Evolutionary conservation across 2,888 invertebrate species (phyloP).

Genomic region (Andricus quercusramuli): DNA sequence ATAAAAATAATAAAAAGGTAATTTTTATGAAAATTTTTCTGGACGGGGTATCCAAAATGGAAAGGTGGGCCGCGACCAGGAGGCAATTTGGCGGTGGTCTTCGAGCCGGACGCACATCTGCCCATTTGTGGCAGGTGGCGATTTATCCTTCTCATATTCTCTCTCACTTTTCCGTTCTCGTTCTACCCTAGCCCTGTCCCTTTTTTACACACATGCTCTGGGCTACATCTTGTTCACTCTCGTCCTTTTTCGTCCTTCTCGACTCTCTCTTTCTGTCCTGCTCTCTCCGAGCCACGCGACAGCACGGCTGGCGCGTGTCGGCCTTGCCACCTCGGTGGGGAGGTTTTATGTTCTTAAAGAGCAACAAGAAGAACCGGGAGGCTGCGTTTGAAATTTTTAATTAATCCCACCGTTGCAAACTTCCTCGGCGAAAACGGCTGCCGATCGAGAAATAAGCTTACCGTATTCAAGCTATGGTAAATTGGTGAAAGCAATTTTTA

Average conservation of each 20-base stretch:
- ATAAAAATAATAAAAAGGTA: background rate
- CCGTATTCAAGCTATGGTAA: background rate
- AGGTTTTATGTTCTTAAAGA: conserved; percentile 2
- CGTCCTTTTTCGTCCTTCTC: conserved; percentile 46
- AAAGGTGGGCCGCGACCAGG: conserved; percentile 53
- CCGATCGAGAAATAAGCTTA: background rate
- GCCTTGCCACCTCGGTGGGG: conserved; percentile 51
- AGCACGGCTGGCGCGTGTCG: conserved; percentile 66
- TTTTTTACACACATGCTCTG: conserved; percentile 25
- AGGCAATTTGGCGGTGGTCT: conserved; percentile 65
- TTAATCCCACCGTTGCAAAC: background rate
- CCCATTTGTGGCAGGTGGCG: conserved; percentile 74
- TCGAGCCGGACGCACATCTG: conserved; percentile 71
- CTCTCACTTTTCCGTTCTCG: conserved; percentile 43
- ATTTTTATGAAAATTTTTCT: background rate
- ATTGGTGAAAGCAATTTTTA: background rate
- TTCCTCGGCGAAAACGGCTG: background rate
- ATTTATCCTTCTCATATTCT: conserved; percentile 64
- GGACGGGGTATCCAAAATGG: background rate
- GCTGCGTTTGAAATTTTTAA: background rate
- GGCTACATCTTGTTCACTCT: background rate
- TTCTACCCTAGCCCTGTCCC: conserved; percentile 42
- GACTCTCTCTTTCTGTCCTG: conserved; percentile 49
- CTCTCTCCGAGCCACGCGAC: conserved; percentile 63
- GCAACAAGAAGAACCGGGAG: background rate